Conservation (phyloP, 2,113 vertebrate genomes). For the Xenus cinereus region DNA sequence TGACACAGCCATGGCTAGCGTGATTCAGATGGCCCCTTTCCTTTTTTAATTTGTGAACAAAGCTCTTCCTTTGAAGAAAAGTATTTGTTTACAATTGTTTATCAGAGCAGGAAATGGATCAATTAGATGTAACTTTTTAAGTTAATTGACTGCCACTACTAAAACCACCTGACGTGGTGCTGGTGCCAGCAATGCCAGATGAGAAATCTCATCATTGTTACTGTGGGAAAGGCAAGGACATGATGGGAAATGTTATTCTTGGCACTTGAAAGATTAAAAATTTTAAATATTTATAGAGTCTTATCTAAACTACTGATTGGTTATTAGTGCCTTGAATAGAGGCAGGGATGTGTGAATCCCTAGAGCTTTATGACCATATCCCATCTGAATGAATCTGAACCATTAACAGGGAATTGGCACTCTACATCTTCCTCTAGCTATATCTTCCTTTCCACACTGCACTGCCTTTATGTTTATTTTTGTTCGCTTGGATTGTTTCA, state of each 20-base stretch:
- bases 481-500: not conserved
- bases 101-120: constrained; percentile 58
- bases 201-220: constrained; percentile 17
- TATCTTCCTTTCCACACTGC: not conserved
- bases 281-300: constrained; percentile 75
- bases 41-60: constrained; percentile 27
- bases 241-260: constrained; percentile 44
- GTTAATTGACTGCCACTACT: constrained; percentile 61
- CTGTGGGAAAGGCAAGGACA: constrained; percentile 33
- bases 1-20: not conserved
- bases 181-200: constrained; percentile 29
- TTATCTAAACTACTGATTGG: constrained; percentile 72
- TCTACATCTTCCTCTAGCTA: not conserved
- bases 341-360: constrained; percentile 65
- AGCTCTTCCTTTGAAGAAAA: constrained; percentile 50
- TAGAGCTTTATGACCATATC: constrained; percentile 34
- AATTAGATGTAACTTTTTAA: constrained; percentile 48
- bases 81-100: constrained; percentile 56
- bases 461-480: not conserved
- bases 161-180: not conserved
- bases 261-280: constrained; percentile 28
- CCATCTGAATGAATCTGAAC: constrained; percentile 41
- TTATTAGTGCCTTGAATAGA: constrained; percentile 68
- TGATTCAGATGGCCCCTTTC: constrained; percentile 21
- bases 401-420: not conserved